These are phyloP conservation scores for Volucella inanis DNA, from an alignment of 2,888 invertebrate species.

Conservation along the genomic window DNA sequence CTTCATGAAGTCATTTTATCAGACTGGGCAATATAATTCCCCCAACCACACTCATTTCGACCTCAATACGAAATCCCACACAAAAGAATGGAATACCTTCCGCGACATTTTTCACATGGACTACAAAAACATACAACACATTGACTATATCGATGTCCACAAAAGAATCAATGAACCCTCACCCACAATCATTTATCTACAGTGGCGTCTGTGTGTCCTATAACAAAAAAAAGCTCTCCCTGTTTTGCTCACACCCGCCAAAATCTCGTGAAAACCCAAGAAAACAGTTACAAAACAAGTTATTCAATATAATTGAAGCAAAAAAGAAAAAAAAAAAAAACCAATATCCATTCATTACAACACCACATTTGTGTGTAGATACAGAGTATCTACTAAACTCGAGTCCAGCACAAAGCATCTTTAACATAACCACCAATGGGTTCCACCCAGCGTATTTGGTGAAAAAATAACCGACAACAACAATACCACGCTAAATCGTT, in stretches of 20 bases:
- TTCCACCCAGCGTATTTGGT: conserved; percentile 50
- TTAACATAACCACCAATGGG: conserved; percentile 59
- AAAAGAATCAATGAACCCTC: conserved; percentile 55
- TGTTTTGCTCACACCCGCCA: background rate
- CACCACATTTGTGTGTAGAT: conserved; percentile 6
- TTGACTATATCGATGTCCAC: conserved; percentile 31
- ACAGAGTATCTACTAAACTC: background rate
- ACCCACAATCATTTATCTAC: conserved; percentile 6
- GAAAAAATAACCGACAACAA: conserved; percentile 17
- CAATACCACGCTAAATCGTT: conserved; percentile 44
- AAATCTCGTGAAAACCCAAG: conserved; percentile 16
- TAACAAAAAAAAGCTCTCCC: background rate
- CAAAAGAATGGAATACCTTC: background rate
- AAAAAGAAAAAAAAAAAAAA: too few species aligned
- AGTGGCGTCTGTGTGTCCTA: background rate
- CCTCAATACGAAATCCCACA: conserved; percentile 31
- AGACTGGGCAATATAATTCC: background rate
- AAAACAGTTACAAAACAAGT: conserved; percentile 69
- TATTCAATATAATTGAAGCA: conserved; percentile 40
- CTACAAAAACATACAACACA: conserved; percentile 39
- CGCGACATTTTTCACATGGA: conserved; percentile 22
- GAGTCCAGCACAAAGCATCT: conserved; percentile 60
- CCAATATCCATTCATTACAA: conserved; percentile 53
- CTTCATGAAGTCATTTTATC: background rate
- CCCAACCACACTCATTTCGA: conserved; percentile 13